Percentiles rank a stretch among this genome's conserved stretches.
Evolutionary conservation across 23 tunicate species (phyloP).

Genomic region (Halocynthia aurantium): DNA sequence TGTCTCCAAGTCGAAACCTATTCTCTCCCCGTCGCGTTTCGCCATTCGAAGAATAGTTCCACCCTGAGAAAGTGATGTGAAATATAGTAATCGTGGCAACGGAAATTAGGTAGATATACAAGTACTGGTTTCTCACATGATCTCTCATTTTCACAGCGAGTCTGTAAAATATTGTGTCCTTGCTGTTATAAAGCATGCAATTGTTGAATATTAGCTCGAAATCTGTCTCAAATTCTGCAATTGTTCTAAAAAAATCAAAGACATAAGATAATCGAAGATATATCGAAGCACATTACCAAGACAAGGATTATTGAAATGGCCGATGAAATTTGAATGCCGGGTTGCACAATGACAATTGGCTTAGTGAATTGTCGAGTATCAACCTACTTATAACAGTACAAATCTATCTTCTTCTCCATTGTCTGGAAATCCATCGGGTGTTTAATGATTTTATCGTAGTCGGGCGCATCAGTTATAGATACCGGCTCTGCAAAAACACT

Average conservation of each 20-base stretch:
- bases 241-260: constrained; percentile 23
- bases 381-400: constrained; percentile 45
- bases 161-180: constrained; percentile 67
- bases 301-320: not conserved
- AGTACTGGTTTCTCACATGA: constrained; percentile 34
- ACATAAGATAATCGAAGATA: not conserved
- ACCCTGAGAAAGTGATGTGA: constrained; percentile 32
- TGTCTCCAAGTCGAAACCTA: constrained; percentile 54
- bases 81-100: not conserved
- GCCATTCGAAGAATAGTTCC: constrained; percentile 62
- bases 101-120: not conserved
- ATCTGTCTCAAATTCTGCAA: constrained; percentile 78
- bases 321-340: not conserved
- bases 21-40: constrained; percentile 40
- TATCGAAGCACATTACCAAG: not conserved
- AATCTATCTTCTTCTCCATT: constrained; percentile 56
- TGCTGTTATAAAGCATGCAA: constrained; percentile 79
- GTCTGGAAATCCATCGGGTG: constrained; percentile 89
- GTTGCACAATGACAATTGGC: not conserved
- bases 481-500: constrained; percentile 78
- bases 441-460: constrained; percentile 68
- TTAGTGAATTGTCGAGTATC: not conserved
- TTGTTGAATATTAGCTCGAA: constrained; percentile 70
- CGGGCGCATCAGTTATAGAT: constrained; percentile 69
- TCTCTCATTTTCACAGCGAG: constrained; percentile 70